Conservation (phyloP, 2,113 vertebrate species). For the Ibidorhyncha struthersii region DNA sequence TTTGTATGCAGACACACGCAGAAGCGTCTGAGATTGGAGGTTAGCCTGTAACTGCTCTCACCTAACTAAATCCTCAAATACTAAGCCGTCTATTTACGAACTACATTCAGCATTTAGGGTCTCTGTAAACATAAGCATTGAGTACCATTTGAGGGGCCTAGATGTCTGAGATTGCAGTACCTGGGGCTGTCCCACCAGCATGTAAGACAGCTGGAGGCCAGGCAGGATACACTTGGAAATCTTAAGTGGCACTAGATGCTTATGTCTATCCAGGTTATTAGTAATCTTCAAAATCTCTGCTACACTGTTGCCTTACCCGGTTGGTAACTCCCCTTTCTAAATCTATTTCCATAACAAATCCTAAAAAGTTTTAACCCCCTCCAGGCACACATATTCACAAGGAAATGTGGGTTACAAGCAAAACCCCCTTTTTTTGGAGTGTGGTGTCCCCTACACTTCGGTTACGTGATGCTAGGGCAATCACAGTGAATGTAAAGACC, state of each 20-base stretch:
- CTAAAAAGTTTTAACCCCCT: not conserved
- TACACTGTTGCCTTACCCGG: not conserved
- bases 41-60: not conserved
- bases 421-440: not conserved
- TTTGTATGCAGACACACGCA: not conserved
- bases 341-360: not conserved
- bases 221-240: not conserved
- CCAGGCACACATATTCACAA: not conserved
- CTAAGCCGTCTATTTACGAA: not conserved
- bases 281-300: not conserved
- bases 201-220: not conserved
- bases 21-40: not conserved
- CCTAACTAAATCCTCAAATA: not conserved
- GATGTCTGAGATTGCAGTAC: not conserved
- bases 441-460: accelerated
- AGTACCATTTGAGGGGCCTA: not conserved
- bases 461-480: not conserved
- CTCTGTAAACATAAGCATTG: not conserved
- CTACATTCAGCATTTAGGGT: not conserved
- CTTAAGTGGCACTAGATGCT: not conserved
- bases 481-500: not conserved
- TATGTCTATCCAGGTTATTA: not conserved
- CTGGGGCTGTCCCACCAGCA: not conserved
- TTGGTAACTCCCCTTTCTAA: not conserved
- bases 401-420: not conserved